These are phyloP conservation scores for Pyrrhosoma nymphula DNA, from an alignment of 2,888 invertebrate species.

Conservation along the genomic window DNA sequence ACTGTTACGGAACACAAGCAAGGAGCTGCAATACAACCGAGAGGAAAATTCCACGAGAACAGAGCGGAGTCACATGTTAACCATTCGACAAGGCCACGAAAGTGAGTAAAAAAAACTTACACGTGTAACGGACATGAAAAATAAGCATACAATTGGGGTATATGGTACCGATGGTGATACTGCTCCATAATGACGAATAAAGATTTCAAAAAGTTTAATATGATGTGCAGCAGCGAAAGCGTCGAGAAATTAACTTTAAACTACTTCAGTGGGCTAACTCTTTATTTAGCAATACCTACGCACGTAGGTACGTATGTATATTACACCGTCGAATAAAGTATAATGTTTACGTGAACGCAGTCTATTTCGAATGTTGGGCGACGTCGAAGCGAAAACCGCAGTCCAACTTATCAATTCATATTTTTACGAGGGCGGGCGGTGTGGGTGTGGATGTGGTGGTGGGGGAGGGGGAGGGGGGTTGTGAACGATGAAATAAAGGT, in stretches of 20 bases:
- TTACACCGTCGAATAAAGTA: too few species aligned
- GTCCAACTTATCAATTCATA: not conserved
- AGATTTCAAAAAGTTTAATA: too few species aligned
- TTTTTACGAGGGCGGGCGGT: not conserved
- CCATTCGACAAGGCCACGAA: not conserved
- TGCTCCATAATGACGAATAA: too few species aligned
- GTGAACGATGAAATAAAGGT: not conserved
- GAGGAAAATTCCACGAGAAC: not conserved
- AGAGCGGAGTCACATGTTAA: too few species aligned
- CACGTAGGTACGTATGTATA: too few species aligned
- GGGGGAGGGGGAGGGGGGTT: not conserved
- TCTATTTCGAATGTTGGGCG: not conserved
- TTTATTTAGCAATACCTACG: too few species aligned
- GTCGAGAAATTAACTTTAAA: too few species aligned
- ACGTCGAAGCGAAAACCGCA: conserved; percentile 1
- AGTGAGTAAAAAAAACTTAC: not conserved
- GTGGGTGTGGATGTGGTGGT: not conserved
- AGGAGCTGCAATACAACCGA: not conserved
- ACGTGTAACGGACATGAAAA: not conserved
- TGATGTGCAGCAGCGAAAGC: too few species aligned
- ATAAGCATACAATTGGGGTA: not conserved
- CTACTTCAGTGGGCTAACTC: too few species aligned
- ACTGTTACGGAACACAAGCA: not conserved
- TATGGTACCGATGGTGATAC: too few species aligned
- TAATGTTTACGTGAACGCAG: not conserved